phyloP scores from a whole-genome alignment of 2,113 vertebrate genomes.

The Plotosus lineatus region DNA sequence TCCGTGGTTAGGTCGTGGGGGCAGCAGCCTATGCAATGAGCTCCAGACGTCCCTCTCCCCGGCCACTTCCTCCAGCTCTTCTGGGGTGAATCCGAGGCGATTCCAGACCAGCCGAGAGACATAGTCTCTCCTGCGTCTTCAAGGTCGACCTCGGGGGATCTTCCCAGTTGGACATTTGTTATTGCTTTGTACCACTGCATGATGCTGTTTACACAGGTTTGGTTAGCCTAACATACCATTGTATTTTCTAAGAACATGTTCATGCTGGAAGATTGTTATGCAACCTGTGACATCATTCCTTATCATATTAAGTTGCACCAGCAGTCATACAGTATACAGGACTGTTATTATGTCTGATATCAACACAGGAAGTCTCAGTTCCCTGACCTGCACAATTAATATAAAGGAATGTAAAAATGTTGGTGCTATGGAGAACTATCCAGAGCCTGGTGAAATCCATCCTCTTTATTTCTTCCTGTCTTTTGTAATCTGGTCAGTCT shows the following conservation, averaged over 20 bases:
- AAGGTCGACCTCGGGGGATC: too few relatives aligned
- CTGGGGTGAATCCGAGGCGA: too few relatives aligned
- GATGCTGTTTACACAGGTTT: neutral
- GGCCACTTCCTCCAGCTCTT: too few relatives aligned
- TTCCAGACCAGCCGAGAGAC: too few relatives aligned
- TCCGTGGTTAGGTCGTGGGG: too few relatives aligned
- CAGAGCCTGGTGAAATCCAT: neutral
- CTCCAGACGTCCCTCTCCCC: too few relatives aligned
- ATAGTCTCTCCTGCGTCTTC: too few relatives aligned
- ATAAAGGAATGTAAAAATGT: conserved; percentile 33
- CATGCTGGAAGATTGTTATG: neutral
- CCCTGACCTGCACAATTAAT: conserved; percentile 26
- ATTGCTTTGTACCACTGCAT: too few relatives aligned
- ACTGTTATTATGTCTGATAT: conserved; percentile 16
- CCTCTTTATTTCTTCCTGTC: conserved; percentile 2
- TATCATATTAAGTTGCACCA: conserved; percentile 14
- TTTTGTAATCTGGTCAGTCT: neutral
- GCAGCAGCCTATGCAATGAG: too few relatives aligned
- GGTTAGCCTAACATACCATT: neutral
- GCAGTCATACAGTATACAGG: neutral
- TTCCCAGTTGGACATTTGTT: too few relatives aligned
- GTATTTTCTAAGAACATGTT: conserved; percentile 1
- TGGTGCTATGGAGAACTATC: conserved; percentile 9
- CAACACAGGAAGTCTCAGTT: conserved; percentile 23
- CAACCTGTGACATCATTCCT: neutral